A percentile compares a stretch with the other conserved stretches of the same genome.
Evolutionary conservation across 2,888 invertebrate species (phyloP).

Genomic region (Ochlodes sylvanus): DNA sequence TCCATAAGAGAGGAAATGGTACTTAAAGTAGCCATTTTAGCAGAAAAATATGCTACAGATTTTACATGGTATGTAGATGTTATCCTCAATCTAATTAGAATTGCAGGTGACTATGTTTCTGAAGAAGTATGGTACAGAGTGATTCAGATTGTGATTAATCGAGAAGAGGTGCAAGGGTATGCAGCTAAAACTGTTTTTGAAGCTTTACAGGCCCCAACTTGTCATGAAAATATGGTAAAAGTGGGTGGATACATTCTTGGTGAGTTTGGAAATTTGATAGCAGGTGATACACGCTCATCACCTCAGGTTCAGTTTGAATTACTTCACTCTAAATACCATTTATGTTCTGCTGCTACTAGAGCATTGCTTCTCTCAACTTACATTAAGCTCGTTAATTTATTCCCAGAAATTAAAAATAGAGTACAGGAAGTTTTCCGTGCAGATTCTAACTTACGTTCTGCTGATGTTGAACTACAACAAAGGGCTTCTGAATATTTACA

Average conservation of each 20-base stretch:
- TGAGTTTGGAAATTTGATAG: constrained; percentile 99
- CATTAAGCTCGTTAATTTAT: constrained; percentile 99
- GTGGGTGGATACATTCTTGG: constrained; percentile 99
- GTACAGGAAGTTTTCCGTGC: constrained; percentile 97
- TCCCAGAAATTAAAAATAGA: constrained; percentile 98
- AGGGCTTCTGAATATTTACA: constrained; percentile 99
- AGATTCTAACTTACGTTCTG: constrained; percentile 97
- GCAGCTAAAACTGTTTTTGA: constrained; percentile 99
- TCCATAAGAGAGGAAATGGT: constrained; percentile 99
- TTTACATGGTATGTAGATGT: constrained; percentile 99
- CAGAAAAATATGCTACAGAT: constrained; percentile 99
- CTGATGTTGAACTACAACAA: constrained; percentile 99
- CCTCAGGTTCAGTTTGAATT: constrained; percentile 99
- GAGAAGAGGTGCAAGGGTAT: constrained; percentile 99
- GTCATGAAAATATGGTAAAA: constrained; percentile 99
- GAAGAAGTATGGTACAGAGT: constrained; percentile 99
- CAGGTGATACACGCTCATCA: constrained; percentile 98
- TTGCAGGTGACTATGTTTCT: constrained; percentile 99
- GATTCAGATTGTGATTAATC: constrained; percentile 99
- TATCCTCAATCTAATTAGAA: constrained; percentile 98
- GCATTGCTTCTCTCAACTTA: constrained; percentile 98
- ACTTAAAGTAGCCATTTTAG: constrained; percentile 98
- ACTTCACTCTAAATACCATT: constrained; percentile 99
- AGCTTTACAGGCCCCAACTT: constrained; percentile 99
- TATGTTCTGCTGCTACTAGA: constrained; percentile 98